These are phyloP conservation scores for Cepphus grylle DNA, from an alignment of 2,113 vertebrate genomes.

Conservation along the genomic window DNA sequence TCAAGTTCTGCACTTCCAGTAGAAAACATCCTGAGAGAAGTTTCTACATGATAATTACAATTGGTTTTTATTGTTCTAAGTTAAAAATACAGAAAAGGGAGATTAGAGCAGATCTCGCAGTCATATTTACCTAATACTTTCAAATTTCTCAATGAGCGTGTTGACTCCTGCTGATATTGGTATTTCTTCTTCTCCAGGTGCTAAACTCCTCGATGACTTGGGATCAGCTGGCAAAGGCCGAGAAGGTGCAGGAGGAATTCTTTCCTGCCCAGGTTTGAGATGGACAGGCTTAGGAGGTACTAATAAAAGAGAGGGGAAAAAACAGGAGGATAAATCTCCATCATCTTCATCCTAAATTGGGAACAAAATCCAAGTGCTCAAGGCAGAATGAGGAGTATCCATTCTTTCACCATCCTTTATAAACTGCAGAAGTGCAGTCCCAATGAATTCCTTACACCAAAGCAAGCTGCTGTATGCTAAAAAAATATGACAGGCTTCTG, in stretches of 20 bases:
- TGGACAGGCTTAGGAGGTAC: slow-evolving; percentile 86
- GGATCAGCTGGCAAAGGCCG: slow-evolving; percentile 79
- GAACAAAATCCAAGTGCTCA: neutral
- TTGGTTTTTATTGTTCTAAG: neutral
- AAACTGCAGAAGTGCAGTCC: neutral
- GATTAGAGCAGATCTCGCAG: neutral
- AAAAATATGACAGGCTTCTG: neutral
- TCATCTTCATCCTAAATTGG: neutral
- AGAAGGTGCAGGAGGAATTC: slow-evolving; percentile 80
- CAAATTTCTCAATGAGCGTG: slow-evolving; percentile 81
- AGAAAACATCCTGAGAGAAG: neutral
- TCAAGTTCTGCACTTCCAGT: neutral
- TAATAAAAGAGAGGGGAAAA: slow-evolving; percentile 57
- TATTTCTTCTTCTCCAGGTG: slow-evolving; percentile 57
- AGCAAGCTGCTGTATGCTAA: neutral
- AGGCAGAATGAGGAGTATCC: neutral
- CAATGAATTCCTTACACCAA: neutral
- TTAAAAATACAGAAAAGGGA: neutral
- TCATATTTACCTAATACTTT: slow-evolving; percentile 78
- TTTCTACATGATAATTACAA: neutral
- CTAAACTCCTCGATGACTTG: slow-evolving; percentile 58
- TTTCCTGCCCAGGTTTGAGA: slow-evolving; percentile 82
- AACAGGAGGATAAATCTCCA: neutral
- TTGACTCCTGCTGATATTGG: slow-evolving; percentile 73
- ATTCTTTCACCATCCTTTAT: neutral